A percentile compares a stretch with the other conserved stretches of the same genome.
Evolutionary conservation across 2,888 invertebrate species (phyloP).

Genomic region (Rhimphoctona megacephalus): DNA sequence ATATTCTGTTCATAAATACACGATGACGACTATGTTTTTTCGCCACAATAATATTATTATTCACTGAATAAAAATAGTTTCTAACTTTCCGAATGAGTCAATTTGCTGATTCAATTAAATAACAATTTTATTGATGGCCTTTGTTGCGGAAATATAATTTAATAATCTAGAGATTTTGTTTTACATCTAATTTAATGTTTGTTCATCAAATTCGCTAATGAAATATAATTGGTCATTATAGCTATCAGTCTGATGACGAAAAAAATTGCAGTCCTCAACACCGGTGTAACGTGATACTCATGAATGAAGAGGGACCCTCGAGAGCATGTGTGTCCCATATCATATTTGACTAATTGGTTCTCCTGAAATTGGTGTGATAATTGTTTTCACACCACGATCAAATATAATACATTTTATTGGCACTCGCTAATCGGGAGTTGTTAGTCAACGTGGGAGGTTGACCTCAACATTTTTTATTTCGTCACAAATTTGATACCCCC

Average conservation of each 20-base stretch:
- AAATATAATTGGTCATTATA: background rate
- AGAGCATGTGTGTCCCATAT: conserved; percentile 35
- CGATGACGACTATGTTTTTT: background rate
- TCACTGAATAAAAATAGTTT: conserved; percentile 34
- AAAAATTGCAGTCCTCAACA: conserved; percentile 19
- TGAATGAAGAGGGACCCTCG: background rate
- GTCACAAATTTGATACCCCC: background rate
- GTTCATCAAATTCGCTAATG: background rate
- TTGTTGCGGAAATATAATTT: background rate
- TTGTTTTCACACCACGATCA: conserved; percentile 58
- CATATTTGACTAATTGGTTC: conserved; percentile 64
- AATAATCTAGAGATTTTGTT: background rate
- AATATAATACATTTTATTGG: conserved; percentile 55
- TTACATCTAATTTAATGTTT: background rate
- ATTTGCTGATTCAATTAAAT: background rate
- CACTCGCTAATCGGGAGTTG: conserved; percentile 51
- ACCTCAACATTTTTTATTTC: conserved; percentile 4
- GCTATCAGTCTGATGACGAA: conserved; percentile 1
- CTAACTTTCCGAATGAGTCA: background rate
- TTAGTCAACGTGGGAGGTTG: conserved; percentile 11
- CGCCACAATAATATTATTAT: conserved; percentile 30
- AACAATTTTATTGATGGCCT: background rate
- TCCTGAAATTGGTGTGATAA: conserved; percentile 55
- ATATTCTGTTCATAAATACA: background rate
- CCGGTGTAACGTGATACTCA: conserved; percentile 52